phyloP scores from a whole-genome alignment of 2,888 invertebrate species.

The Anthoptus insignis region DNA sequence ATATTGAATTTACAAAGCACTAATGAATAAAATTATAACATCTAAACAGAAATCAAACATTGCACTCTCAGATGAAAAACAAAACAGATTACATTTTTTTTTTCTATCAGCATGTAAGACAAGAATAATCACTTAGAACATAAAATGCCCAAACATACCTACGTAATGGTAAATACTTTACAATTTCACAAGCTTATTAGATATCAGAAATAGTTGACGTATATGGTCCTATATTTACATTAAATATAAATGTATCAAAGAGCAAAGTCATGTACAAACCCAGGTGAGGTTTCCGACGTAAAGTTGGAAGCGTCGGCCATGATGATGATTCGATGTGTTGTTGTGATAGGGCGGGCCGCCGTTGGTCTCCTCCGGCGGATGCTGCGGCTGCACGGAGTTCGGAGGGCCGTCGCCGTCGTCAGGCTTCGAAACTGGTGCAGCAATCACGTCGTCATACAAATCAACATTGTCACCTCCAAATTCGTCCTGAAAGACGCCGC shows the following conservation, averaged over 20 bases:
- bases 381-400: constrained; percentile 84
- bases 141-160: constrained; percentile 16
- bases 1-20: neutral
- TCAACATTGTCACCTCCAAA: constrained; percentile 96
- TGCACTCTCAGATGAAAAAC: neutral
- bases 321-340: constrained; percentile 91
- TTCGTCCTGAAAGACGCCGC: constrained; percentile 88
- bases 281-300: constrained; percentile 99
- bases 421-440: constrained; percentile 90
- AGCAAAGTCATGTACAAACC: constrained; percentile 90
- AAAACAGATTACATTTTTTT: neutral
- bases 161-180: neutral
- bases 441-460: constrained; percentile 98
- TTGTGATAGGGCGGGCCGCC: constrained; percentile 90
- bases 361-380: constrained; percentile 90
- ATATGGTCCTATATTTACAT: constrained; percentile 73
- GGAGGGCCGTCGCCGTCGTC: constrained; percentile 87
- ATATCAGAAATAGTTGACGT: constrained; percentile 59
- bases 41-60: neutral
- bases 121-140: neutral
- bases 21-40: constrained; percentile 5
- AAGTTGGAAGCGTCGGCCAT: constrained; percentile 95
- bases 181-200: constrained; percentile 51
- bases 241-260: constrained; percentile 59
- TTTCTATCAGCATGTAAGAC: neutral